Evolutionary conservation across 2,113 vertebrate species (phyloP).

Genomic region (Cryptotis parvus): DNA sequence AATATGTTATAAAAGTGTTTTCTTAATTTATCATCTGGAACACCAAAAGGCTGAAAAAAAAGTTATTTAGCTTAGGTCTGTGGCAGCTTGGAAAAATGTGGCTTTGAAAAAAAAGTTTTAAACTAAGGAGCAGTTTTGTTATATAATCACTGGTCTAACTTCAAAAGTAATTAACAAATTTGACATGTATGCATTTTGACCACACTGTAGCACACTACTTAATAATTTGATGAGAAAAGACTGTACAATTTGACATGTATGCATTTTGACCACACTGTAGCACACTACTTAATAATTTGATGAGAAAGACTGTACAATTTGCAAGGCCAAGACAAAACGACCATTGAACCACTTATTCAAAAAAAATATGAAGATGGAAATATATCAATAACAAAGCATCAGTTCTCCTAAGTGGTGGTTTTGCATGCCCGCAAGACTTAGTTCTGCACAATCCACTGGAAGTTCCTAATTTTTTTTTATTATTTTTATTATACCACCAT

Average conservation of each 20-base stretch:
- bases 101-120: conserved; percentile 55
- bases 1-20: conserved; percentile 57
- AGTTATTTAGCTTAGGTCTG: conserved; percentile 30
- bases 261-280: neutral
- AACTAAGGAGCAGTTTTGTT: neutral
- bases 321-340: neutral
- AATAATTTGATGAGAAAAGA: neutral
- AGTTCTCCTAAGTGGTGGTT: neutral
- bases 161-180: neutral
- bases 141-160: neutral
- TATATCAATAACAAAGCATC: neutral
- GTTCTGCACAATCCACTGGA: no score
- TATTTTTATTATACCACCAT: no score
- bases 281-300: neutral
- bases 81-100: neutral
- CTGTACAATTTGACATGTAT: neutral
- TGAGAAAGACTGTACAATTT: neutral
- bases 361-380: neutral
- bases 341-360: neutral
- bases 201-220: neutral
- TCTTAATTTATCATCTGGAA: conserved; percentile 68
- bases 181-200: neutral
- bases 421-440: neutral
- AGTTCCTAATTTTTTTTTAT: no score
- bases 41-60: conserved; percentile 43